Conservation (phyloP, 2,113 vertebrate species). For the Odocoileus hemionus region DNA sequence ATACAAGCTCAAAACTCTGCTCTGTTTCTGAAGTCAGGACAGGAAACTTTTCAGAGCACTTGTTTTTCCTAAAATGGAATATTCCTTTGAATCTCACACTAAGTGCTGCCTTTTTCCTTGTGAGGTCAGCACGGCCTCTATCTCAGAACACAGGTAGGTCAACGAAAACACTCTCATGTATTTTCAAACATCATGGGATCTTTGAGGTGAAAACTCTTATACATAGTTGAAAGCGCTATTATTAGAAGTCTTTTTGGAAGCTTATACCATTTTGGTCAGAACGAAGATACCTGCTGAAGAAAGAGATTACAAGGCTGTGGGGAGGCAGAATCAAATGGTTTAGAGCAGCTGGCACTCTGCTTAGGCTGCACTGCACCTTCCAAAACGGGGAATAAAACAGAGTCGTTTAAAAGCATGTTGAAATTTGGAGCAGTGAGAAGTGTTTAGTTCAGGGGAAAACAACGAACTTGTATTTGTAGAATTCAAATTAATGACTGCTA, state of each 20-base stretch:
- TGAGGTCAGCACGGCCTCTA: background rate
- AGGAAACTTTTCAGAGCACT: background rate
- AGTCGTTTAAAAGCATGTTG: background rate
- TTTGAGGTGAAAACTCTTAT: background rate
- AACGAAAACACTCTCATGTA: background rate
- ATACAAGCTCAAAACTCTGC: background rate
- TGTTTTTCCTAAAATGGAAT: background rate
- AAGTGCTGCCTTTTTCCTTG: background rate
- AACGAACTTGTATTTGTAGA: background rate
- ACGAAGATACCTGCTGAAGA: background rate
- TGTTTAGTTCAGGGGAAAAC: background rate
- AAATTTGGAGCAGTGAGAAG: background rate
- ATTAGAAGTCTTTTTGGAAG: background rate
- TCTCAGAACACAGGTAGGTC: background rate
- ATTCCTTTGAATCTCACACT: background rate
- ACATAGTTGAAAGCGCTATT: background rate
- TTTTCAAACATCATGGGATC: background rate
- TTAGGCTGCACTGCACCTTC: background rate
- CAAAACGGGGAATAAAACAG: background rate
- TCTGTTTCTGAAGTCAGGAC: background rate
- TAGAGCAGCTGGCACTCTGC: background rate
- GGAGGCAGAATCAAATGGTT: background rate
- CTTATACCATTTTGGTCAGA: background rate
- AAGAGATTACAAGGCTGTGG: background rate
- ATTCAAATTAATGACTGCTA: background rate